Evolutionary conservation across 2,888 invertebrate species (phyloP).

Genomic region (Spatulosminthurus flaviceps): DNA sequence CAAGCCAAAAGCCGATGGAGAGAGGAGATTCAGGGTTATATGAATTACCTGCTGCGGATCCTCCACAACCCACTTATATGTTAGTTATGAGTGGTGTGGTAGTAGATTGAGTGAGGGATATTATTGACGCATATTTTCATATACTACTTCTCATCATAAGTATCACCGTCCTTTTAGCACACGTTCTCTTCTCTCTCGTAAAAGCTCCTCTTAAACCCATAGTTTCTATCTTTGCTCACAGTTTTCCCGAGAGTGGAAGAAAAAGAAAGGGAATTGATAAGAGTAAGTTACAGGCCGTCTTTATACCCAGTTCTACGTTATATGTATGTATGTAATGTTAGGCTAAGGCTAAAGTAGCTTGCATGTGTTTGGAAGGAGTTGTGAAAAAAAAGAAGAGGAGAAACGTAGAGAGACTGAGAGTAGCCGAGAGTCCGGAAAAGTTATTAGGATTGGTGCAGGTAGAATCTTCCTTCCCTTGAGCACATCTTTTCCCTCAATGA

Average conservation of each 20-base stretch:
- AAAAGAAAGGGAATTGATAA: neutral
- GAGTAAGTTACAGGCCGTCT: neutral
- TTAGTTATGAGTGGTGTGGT: neutral
- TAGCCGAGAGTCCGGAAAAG: neutral
- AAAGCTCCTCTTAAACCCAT: slow-evolving; percentile 42
- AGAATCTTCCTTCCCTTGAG: neutral
- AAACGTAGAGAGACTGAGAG: neutral
- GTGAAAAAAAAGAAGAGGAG: neutral
- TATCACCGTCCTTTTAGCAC: neutral
- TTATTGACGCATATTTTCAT: slow-evolving; percentile 11
- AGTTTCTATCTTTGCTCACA: slow-evolving; percentile 28
- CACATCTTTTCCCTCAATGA: neutral
- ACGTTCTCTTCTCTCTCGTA: slow-evolving; percentile 16
- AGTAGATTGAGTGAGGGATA: neutral
- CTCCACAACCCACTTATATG: neutral
- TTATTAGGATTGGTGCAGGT: slow-evolving; percentile 16
- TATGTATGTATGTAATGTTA: no score
- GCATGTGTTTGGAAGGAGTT: neutral
- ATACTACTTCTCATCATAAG: neutral
- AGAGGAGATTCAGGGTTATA: neutral
- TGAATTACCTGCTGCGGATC: neutral
- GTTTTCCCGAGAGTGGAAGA: neutral
- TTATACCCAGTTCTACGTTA: no score
- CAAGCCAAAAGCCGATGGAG: neutral
- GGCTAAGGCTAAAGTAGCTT: no score